Percentiles rank a stretch among this genome's conserved stretches.
Evolutionary conservation across 2,797 vertebrate genomes (phyloP).

Genomic region (Cossypha niveicapilla): DNA sequence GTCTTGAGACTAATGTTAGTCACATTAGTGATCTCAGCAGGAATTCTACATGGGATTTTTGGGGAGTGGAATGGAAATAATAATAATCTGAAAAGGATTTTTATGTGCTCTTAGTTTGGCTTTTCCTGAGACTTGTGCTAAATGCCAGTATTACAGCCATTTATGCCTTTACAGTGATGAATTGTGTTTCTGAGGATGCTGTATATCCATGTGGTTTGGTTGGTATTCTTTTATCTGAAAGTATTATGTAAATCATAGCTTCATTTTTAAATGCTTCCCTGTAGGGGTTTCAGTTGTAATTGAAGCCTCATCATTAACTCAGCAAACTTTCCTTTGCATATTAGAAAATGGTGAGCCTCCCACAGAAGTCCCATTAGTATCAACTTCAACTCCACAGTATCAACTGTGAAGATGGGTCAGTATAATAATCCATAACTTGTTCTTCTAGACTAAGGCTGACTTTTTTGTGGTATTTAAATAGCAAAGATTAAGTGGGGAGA

Average conservation of each 20-base stretch:
- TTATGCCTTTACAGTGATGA: neutral
- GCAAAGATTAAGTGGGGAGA: neutral
- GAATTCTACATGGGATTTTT: neutral
- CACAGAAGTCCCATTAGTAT: neutral
- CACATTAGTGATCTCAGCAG: neutral
- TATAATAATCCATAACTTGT: neutral
- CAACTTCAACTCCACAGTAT: neutral
- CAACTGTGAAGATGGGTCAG: neutral
- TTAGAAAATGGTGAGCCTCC: neutral
- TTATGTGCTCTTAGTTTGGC: neutral
- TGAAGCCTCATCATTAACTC: neutral
- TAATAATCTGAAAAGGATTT: neutral
- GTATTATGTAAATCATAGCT: neutral
- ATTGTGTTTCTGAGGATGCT: neutral
- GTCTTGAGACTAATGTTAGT: neutral
- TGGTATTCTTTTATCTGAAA: neutral
- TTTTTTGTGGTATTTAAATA: neutral
- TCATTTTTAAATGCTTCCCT: neutral
- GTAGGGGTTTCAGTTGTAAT: neutral
- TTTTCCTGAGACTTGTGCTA: neutral
- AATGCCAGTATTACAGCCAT: neutral
- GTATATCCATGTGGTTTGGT: neutral
- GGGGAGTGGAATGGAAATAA: neutral
- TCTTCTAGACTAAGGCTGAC: neutral
- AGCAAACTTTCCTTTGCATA: neutral